phyloP scores from a whole-genome alignment of 1,140 invertebrate species.

The Drepana arcuata region DNA sequence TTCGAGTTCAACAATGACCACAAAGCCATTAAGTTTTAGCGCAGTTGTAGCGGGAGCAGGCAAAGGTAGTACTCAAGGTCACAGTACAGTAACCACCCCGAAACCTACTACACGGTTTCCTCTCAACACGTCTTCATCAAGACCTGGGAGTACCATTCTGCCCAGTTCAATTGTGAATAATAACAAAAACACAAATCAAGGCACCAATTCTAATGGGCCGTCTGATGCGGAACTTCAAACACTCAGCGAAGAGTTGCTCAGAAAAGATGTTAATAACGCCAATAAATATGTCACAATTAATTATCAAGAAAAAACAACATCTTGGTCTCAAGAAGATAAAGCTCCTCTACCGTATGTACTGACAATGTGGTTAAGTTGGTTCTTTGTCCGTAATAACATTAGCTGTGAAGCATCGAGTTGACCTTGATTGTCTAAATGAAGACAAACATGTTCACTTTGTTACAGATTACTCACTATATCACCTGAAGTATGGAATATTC shows the following conservation, averaged over 20 bases:
- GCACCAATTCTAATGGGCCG: conserved; percentile 16
- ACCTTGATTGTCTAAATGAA: too few relatives aligned
- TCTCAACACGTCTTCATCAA: conserved; percentile 18
- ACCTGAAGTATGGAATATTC: conserved; percentile 73
- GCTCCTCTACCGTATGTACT: conserved; percentile 79
- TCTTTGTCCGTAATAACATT: background rate
- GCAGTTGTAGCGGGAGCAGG: conserved; percentile 32
- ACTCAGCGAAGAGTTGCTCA: conserved; percentile 80
- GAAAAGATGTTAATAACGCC: conserved; percentile 80
- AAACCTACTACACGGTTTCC: conserved; percentile 15
- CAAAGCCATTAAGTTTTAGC: conserved; percentile 45
- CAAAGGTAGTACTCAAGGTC: conserved; percentile 14
- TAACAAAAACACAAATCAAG: conserved; percentile 32
- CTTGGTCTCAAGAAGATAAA: conserved; percentile 77
- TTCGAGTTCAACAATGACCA: conserved; percentile 8
- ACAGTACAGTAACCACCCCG: conserved; percentile 11
- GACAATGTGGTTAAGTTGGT: background rate
- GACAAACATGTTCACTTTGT: too few relatives aligned
- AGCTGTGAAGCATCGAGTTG: background rate
- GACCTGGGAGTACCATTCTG: conserved; percentile 41
- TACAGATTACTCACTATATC: conserved; percentile 76
- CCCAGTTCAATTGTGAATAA: conserved; percentile 53
- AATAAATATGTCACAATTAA: conserved; percentile 78
- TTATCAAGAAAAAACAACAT: conserved; percentile 80
- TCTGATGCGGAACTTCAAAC: conserved; percentile 76